phyloP scores from a whole-genome alignment of 2,888 invertebrate species.

The Chironomus tentans region DNA sequence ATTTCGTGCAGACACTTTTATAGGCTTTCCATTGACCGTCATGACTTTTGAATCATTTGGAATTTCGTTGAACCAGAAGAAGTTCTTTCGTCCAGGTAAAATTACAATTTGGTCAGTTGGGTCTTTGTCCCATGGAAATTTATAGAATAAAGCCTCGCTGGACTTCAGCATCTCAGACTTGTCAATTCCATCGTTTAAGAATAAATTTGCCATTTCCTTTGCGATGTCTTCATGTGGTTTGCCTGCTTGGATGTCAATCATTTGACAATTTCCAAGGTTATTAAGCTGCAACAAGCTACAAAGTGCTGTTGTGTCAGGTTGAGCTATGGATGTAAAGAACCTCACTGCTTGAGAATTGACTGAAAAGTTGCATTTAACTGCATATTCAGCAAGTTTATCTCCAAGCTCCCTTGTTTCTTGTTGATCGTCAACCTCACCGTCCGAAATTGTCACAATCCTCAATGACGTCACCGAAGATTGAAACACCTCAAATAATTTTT shows the following conservation, averaged over 20 bases:
- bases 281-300: background rate
- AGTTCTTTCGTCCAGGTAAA: background rate
- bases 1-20: background rate
- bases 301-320: background rate
- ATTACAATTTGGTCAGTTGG: background rate
- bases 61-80: constrained; percentile 1
- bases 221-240: background rate
- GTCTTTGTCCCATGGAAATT: background rate
- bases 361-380: background rate
- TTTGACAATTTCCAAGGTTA: background rate
- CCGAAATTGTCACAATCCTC: background rate
- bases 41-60: background rate
- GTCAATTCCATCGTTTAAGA: background rate
- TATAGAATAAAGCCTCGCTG: background rate
- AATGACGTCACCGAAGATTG: background rate
- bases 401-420: background rate
- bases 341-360: background rate
- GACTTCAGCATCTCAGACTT: background rate
- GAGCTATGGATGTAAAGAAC: background rate
- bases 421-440: background rate
- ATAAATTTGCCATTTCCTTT: background rate
- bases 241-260: background rate
- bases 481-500: background rate
- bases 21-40: background rate
- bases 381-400: background rate